Percentiles rank a stretch among this genome's conserved stretches.
Conservation (phyloP, 53 echinoderm and acorn worm species). For the Holothuria scabra region DNA sequence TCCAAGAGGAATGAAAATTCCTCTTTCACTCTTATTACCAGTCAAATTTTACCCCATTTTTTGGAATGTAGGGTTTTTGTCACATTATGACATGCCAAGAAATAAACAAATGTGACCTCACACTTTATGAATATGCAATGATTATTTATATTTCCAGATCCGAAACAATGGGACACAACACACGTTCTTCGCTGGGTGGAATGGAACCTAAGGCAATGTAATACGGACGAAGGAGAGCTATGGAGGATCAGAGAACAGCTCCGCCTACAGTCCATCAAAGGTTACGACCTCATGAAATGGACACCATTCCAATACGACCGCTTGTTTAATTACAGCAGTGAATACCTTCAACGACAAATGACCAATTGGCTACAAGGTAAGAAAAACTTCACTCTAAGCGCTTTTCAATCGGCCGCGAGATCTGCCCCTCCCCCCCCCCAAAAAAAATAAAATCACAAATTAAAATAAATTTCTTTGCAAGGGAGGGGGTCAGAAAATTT, state of each 20-base stretch:
- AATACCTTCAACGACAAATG: slow-evolving; percentile 15
- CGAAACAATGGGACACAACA: slow-evolving; percentile 54
- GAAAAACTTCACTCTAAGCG: background rate
- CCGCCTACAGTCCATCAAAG: slow-evolving; percentile 10
- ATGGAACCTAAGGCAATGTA: slow-evolving; percentile 36
- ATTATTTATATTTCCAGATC: slow-evolving; percentile 46
- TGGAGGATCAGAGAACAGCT: slow-evolving; percentile 28
- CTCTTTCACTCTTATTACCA: too few species aligned
- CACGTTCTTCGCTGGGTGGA: slow-evolving; percentile 61
- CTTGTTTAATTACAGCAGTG: slow-evolving; percentile 27
- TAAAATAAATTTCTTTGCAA: too few species aligned
- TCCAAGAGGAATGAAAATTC: too few species aligned
- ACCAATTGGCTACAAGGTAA: slow-evolving; percentile 31
- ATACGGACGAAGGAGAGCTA: slow-evolving; percentile 9
- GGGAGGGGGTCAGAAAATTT: too few species aligned
- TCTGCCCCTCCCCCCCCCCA: too few species aligned
- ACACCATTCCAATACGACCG: slow-evolving; percentile 25
- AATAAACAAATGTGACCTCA: too few species aligned
- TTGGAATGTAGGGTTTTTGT: too few species aligned
- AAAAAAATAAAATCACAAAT: too few species aligned
- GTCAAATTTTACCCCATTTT: too few species aligned
- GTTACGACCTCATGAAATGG: slow-evolving; percentile 19
- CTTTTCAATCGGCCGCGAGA: too few species aligned
- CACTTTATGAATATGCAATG: too few species aligned
- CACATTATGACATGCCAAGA: too few species aligned